Conservation (phyloP, 2,888 invertebrate species). For the Bombylius discolor region DNA sequence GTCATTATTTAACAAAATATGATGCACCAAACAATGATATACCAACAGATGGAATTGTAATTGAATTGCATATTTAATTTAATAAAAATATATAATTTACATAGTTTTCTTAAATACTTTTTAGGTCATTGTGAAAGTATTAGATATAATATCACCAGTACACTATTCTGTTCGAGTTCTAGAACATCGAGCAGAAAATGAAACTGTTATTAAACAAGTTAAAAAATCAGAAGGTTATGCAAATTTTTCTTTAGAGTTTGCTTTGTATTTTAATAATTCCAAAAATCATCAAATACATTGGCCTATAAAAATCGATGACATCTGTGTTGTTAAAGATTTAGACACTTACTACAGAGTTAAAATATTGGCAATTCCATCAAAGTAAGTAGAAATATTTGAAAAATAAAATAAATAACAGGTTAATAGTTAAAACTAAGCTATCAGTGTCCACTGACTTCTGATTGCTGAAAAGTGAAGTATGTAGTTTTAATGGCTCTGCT, state of each 20-base stretch:
- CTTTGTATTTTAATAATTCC: slow-evolving; percentile 18
- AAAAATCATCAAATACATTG: slow-evolving; percentile 20
- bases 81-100: background rate
- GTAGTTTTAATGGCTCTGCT: too few relatives aligned
- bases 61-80: background rate
- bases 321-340: slow-evolving; percentile 43
- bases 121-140: slow-evolving; percentile 42
- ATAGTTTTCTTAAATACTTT: background rate
- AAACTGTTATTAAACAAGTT: slow-evolving; percentile 14
- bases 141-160: slow-evolving; percentile 45
- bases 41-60: slow-evolving; percentile 24
- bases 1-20: slow-evolving; percentile 48
- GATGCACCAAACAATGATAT: slow-evolving; percentile 42
- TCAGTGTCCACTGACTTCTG: too few relatives aligned
- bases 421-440: too few relatives aligned
- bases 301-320: slow-evolving; percentile 40
- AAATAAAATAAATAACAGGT: too few relatives aligned
- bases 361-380: slow-evolving; percentile 34
- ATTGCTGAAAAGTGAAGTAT: too few relatives aligned
- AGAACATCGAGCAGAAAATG: slow-evolving; percentile 26
- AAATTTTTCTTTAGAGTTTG: slow-evolving; percentile 21
- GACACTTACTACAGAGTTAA: slow-evolving; percentile 43
- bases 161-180: slow-evolving; percentile 47
- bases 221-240: slow-evolving; percentile 20
- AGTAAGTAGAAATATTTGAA: slow-evolving; percentile 16